Evolutionary conservation across 2,888 invertebrate genomes (phyloP).

Genomic region (Linyphia triangularis): DNA sequence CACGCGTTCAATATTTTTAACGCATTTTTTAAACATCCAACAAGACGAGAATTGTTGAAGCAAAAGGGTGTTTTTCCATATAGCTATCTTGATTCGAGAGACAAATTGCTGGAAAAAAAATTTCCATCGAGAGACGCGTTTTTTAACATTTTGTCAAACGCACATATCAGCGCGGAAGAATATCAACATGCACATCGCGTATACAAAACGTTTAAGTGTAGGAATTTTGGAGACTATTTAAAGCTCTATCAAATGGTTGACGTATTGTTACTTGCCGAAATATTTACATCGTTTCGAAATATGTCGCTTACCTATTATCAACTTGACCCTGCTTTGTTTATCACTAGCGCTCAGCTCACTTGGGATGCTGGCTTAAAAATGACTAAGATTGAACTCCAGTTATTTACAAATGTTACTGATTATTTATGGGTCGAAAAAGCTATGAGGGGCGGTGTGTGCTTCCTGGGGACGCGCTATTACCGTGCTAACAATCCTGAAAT

Average conservation of each 20-base stretch:
- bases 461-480: neutral
- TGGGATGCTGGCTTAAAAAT: neutral
- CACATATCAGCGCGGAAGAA: neutral
- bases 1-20: conserved; percentile 5
- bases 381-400: neutral
- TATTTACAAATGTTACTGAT: conserved; percentile 4
- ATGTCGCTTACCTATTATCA: neutral
- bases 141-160: conserved; percentile 7
- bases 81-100: neutral
- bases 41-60: neutral
- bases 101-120: neutral
- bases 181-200: neutral
- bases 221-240: conserved; percentile 2
- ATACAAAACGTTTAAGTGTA: neutral
- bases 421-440: conserved; percentile 13
- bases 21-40: neutral
- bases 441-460: neutral
- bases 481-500: neutral
- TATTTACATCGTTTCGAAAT: neutral
- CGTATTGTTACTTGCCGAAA: neutral
- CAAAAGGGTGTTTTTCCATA: conserved; percentile 14
- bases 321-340: neutral
- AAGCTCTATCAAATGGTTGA: conserved; percentile 1
- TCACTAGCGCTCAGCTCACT: neutral
- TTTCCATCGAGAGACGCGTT: neutral